phyloP scores from a whole-genome alignment of 2,888 invertebrate species.

The Thymelicus sylvestris region DNA sequence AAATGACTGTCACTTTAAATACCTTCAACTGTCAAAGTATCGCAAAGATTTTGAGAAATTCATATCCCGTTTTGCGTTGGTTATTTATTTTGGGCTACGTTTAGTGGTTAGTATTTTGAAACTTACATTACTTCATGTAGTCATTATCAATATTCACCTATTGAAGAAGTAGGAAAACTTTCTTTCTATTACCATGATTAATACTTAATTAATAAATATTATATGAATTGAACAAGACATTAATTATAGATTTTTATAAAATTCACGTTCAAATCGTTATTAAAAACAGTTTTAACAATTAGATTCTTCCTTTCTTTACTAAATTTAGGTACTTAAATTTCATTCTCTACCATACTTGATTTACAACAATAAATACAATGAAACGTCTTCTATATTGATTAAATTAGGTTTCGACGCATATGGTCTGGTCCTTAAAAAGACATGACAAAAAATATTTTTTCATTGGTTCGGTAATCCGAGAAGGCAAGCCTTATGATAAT shows the following conservation, averaged over 20 bases:
- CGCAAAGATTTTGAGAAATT: too few species aligned
- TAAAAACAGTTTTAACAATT: not conserved
- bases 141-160: too few species aligned
- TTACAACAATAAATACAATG: slow-evolving; percentile 20
- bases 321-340: not conserved
- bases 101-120: too few species aligned
- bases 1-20: slow-evolving; percentile 1
- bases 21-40: too few species aligned
- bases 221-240: too few species aligned
- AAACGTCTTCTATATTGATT: slow-evolving; percentile 29
- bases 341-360: slow-evolving; percentile 8
- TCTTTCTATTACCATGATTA: too few species aligned
- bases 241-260: too few species aligned
- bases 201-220: too few species aligned
- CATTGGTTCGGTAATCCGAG: slow-evolving; percentile 35
- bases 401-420: slow-evolving; percentile 35
- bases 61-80: too few species aligned
- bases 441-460: slow-evolving; percentile 33
- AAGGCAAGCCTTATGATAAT: slow-evolving; percentile 47
- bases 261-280: not conserved
- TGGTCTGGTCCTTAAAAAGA: slow-evolving; percentile 32
- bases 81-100: too few species aligned
- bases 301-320: not conserved
- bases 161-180: too few species aligned
- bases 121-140: too few species aligned